phyloP scores from a whole-genome alignment of 2,888 invertebrate genomes.

The Andrena bucephala region DNA sequence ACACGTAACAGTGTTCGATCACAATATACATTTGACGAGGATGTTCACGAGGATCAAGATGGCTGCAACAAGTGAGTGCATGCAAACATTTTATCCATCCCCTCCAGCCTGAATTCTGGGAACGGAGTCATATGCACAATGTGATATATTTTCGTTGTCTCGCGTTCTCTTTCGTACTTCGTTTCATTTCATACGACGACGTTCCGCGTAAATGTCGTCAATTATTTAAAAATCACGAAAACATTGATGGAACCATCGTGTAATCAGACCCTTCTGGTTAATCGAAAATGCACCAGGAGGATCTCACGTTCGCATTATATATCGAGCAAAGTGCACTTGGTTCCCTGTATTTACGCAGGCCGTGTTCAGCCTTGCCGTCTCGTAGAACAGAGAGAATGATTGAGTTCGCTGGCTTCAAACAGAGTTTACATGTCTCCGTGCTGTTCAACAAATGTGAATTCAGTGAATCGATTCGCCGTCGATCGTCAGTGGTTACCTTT shows the following conservation, averaged over 20 bases:
- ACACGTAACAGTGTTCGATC: not conserved
- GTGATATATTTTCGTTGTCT: not conserved
- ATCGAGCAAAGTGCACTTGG: slow-evolving; percentile 66
- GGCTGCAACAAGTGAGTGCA: not conserved
- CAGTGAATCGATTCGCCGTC: slow-evolving; percentile 42
- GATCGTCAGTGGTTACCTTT: slow-evolving; percentile 27
- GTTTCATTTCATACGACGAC: not conserved
- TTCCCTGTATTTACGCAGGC: slow-evolving; percentile 62
- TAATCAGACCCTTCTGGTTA: slow-evolving; percentile 6
- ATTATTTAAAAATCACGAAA: not conserved
- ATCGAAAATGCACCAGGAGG: slow-evolving; percentile 51
- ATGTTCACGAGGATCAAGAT: not conserved
- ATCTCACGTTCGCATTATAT: slow-evolving; percentile 64
- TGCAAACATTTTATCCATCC: not conserved
- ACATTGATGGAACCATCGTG: not conserved
- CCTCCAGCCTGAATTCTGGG: not conserved
- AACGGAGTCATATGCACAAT: not conserved
- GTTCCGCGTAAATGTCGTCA: not conserved
- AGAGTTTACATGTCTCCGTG: slow-evolving; percentile 51
- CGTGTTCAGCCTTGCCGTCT: slow-evolving; percentile 64
- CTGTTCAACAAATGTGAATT: slow-evolving; percentile 35
- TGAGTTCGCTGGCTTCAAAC: slow-evolving; percentile 66
- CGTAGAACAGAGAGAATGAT: slow-evolving; percentile 76
- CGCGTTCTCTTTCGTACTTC: not conserved
- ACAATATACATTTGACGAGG: not conserved